phyloP scores from a whole-genome alignment of 2,797 vertebrate species.

The Gobio occitaniae region DNA sequence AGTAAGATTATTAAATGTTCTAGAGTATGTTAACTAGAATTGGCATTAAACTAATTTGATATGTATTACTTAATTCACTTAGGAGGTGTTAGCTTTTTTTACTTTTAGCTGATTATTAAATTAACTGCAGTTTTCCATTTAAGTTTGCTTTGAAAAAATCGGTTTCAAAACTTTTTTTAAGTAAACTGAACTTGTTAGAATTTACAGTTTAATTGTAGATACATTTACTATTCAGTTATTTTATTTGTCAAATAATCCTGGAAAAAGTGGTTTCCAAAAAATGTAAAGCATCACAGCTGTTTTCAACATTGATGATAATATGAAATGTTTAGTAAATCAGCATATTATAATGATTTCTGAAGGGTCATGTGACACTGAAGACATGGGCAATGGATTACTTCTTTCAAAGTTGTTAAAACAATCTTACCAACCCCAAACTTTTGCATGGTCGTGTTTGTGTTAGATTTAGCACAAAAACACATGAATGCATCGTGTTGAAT shows the following conservation, averaged over 20 bases:
- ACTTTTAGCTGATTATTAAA: too few species aligned
- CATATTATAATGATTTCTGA: neutral
- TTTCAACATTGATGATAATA: neutral
- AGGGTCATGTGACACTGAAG: neutral
- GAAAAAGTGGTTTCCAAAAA: neutral
- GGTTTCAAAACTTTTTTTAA: too few species aligned
- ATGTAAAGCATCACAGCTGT: neutral
- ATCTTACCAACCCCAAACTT: too few species aligned
- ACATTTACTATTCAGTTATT: neutral
- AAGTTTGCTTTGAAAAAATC: too few species aligned
- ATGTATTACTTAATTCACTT: too few species aligned
- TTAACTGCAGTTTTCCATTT: too few species aligned
- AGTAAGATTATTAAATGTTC: too few species aligned
- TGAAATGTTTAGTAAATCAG: neutral
- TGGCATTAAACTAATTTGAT: too few species aligned
- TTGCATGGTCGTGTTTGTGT: neutral
- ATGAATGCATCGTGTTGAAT: neutral
- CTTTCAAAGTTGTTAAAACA: neutral
- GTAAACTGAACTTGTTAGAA: too few species aligned
- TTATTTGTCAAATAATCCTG: neutral
- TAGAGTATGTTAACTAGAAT: too few species aligned
- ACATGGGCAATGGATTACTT: neutral
- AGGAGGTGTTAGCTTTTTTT: too few species aligned
- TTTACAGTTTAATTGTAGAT: neutral
- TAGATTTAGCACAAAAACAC: slow-evolving; percentile 11